Percentiles rank a stretch among this genome's conserved stretches.
Conservation (phyloP, 1,140 invertebrate species). For the Papilio polytes region DNA sequence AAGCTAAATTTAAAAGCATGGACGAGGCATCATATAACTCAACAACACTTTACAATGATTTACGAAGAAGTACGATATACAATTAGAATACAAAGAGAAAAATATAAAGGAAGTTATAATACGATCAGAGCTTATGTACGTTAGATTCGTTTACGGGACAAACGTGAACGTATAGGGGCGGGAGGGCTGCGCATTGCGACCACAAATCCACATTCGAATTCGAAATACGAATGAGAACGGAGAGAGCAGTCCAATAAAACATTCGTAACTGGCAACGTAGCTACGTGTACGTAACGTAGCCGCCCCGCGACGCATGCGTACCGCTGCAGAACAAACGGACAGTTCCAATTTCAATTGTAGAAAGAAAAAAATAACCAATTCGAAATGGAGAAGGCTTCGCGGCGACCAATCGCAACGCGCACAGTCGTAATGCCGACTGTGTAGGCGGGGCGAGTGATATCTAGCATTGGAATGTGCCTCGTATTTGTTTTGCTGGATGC, state of each 20-base stretch:
- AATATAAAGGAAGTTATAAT: neutral
- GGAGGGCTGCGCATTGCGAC: constrained; percentile 66
- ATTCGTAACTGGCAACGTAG: constrained; percentile 76
- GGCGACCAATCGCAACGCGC: constrained; percentile 78
- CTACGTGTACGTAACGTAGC: constrained; percentile 80
- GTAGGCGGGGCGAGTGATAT: constrained; percentile 82
- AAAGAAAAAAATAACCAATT: constrained; percentile 84
- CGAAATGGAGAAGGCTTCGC: constrained; percentile 80
- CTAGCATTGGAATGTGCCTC: constrained; percentile 83
- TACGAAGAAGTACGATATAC: neutral
- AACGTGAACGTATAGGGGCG: constrained; percentile 33
- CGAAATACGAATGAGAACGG: constrained; percentile 76
- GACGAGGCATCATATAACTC: too few relatives aligned
- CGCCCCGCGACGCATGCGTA: constrained; percentile 76
- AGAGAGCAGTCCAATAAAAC: constrained; percentile 80
- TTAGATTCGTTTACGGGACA: constrained; percentile 1
- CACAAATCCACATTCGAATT: constrained; percentile 73
- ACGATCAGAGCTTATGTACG: neutral
- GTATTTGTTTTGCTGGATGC: constrained; percentile 82
- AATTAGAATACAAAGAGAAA: neutral
- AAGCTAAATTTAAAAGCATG: too few relatives aligned
- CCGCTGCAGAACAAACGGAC: constrained; percentile 77
- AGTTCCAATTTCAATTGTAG: constrained; percentile 83
- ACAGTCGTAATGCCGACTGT: constrained; percentile 82
- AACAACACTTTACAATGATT: neutral